Conservation (phyloP, 2,797 vertebrate species). For the Prionace glauca region DNA sequence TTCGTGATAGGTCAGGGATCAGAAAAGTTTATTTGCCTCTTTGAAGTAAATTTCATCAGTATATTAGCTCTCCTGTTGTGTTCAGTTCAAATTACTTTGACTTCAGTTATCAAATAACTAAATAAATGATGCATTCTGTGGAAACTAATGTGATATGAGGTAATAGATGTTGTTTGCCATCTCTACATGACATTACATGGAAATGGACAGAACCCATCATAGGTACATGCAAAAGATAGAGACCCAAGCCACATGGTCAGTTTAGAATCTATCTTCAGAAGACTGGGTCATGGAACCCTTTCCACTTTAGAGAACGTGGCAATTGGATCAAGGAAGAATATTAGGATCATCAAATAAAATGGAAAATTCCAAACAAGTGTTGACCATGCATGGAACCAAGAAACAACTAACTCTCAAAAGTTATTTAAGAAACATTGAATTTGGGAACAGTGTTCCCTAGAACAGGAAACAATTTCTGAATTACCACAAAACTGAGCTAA, state of each 20-base stretch:
- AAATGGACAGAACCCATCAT: background rate
- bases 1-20: background rate
- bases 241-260: background rate
- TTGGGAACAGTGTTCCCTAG: background rate
- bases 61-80: background rate
- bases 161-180: background rate
- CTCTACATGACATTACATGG: background rate
- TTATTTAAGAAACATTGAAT: background rate
- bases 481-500: background rate
- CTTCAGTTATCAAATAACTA: background rate
- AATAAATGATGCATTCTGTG: background rate
- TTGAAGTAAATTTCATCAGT: background rate
- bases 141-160: background rate
- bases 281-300: background rate
- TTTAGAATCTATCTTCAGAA: background rate
- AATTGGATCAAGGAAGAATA: background rate
- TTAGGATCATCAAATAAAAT: background rate
- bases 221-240: background rate
- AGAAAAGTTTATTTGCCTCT: background rate
- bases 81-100: background rate
- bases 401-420: background rate
- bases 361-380: background rate
- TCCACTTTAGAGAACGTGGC: background rate
- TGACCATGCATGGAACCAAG: background rate
- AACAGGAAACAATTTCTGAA: background rate